A percentile compares a stretch with the other conserved stretches of the same genome.
These are phyloP conservation scores for Dicentrarchus labrax DNA, from an alignment of 2,113 vertebrate genomes.

Conservation along the genomic window DNA sequence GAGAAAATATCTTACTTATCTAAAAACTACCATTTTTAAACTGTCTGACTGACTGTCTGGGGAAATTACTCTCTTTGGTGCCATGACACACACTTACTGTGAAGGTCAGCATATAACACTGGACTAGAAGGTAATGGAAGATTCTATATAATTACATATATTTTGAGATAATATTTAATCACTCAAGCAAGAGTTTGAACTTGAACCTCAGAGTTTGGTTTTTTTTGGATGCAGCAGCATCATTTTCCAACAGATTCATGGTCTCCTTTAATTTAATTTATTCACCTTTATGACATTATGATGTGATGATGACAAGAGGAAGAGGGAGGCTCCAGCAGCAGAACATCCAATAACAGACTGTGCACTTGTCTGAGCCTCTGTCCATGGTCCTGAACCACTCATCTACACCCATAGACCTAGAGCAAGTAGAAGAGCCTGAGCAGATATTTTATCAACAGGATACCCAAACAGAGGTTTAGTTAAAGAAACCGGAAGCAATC, in stretches of 20 bases:
- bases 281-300: not conserved
- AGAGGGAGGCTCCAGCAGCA: slow-evolving; percentile 56
- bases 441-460: slow-evolving; percentile 3
- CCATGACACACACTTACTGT: slow-evolving; percentile 4
- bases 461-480: not conserved
- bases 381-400: slow-evolving; percentile 87
- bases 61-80: not conserved
- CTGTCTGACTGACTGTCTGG: slow-evolving; percentile 26
- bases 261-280: not conserved
- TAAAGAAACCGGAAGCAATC: not conserved
- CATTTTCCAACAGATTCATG: not conserved
- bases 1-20: slow-evolving; percentile 37
- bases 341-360: slow-evolving; percentile 71
- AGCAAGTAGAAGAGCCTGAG: slow-evolving; percentile 55
- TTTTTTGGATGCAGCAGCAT: not conserved
- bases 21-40: slow-evolving; percentile 34
- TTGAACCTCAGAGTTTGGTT: not conserved
- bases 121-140: not conserved
- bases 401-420: slow-evolving; percentile 72
- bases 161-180: not conserved
- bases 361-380: slow-evolving; percentile 79
- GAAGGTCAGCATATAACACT: not conserved
- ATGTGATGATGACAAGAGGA: slow-evolving; percentile 49
- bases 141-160: not conserved
- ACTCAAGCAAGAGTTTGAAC: not conserved